Base-by-base conservation (phyloP, 2,888 invertebrate genomes). In the Ecliptopera silaceata region DNA sequence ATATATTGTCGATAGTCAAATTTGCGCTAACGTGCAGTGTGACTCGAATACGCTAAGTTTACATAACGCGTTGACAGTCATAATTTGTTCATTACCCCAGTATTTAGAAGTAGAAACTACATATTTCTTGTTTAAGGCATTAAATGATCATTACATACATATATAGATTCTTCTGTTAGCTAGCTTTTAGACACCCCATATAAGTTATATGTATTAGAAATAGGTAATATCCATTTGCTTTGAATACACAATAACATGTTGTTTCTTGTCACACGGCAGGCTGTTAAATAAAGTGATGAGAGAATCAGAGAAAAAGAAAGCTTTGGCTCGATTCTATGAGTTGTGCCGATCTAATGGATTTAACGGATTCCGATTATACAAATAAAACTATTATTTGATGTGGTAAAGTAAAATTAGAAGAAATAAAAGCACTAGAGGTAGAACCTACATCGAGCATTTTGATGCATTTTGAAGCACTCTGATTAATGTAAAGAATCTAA, bases 221-320 rank as follows among this genome's bases (percentile, higher is more conserved):
- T 36, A n/a, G n/a, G n/a, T n/a, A 26, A 43, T 18, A 15, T 4
- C 6, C 1, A 29, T 38, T 61, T 56, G 29, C 66, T 66, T 69
- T 68, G 68, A 61, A 66, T 66, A 72, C 75, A 71, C 72, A 75
- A 76, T 80, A 80, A 84, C 74, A 73, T 71, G 57, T 71, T 77
- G 59, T 81, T 84, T 82, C 74, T 79, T 71, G 71, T 70, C 74
- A 74, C 70, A 70, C 61, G 80, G 84, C 88, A 89, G 90, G 90
- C 83, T 86, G 59, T 80, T 89, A 59, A 86, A 80, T 88, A 88
- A 76, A 70, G 63, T 88, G 76, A 83, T 85, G 82, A 88, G 72
- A 84, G 87, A 88, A 59, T 80, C 86, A 68, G 86, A 86, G 79
- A 86, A 81, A 86, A 84, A 82, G 82, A 85, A 84, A 77, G 82